Conservation (phyloP, 1,140 invertebrate species). For the Caenorhabditis latens region DNA sequence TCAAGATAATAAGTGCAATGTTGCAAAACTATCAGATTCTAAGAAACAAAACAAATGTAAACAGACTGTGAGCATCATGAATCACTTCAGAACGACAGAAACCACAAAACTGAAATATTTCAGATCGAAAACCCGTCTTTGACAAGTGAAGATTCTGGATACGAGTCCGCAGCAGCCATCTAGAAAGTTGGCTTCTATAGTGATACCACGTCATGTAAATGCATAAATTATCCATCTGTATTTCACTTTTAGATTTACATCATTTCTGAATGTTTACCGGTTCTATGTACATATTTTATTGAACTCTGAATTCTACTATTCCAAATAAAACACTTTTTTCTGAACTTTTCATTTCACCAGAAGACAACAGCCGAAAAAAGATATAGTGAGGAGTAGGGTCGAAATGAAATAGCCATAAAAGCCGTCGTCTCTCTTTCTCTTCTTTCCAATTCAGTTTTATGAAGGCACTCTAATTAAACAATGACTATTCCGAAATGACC, state of each 20-base stretch:
- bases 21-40: neutral
- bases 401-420: constrained; percentile 1
- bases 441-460: constrained; percentile 33
- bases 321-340: neutral
- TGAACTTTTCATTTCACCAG: neutral
- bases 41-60: neutral
- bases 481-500: constrained; percentile 46
- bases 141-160: neutral
- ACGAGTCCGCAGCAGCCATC: neutral
- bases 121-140: neutral
- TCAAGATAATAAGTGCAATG: neutral
- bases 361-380: neutral
- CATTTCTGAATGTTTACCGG: neutral
- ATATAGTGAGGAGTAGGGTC: neutral
- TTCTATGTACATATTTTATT: neutral
- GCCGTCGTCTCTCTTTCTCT: neutral
- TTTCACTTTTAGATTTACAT: neutral
- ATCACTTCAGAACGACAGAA: no score
- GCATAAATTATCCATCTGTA: neutral
- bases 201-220: neutral
- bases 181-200: neutral
- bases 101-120: neutral
- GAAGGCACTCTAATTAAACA: constrained; percentile 50
- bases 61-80: no score
- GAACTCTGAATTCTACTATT: no score